phyloP scores from a whole-genome alignment of 2,113 vertebrate species.

The Bungarus multicinctus region DNA sequence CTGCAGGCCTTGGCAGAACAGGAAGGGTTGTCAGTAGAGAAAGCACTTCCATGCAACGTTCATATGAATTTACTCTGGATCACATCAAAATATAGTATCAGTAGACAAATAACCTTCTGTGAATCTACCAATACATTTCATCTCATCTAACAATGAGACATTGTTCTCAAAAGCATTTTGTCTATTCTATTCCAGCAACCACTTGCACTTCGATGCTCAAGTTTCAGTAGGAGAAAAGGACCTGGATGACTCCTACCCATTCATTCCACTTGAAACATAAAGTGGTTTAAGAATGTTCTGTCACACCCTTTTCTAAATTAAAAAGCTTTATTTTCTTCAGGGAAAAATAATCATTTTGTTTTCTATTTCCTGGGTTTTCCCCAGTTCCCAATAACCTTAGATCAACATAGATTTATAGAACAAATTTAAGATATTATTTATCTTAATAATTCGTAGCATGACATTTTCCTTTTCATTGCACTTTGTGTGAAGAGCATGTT shows the following conservation, averaged over 20 bases:
- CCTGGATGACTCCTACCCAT: background rate
- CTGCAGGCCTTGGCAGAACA: background rate
- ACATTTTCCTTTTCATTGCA: background rate
- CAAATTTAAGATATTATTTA: background rate
- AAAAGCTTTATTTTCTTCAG: background rate
- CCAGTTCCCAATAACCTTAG: background rate
- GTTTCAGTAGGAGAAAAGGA: background rate
- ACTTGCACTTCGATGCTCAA: background rate
- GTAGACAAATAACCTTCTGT: background rate
- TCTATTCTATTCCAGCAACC: background rate
- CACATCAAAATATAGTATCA: no score
- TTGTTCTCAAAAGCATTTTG: background rate
- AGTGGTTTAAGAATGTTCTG: background rate
- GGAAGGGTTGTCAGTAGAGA: background rate
- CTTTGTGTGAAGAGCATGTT: background rate
- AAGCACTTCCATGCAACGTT: background rate
- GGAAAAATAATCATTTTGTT: background rate
- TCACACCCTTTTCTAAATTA: background rate
- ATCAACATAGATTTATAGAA: background rate
- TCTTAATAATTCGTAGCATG: background rate
- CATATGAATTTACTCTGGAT: background rate
- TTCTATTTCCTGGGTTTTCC: background rate
- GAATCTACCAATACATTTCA: background rate
- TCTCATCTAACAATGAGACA: background rate
- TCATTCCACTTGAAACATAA: background rate